phyloP scores from a whole-genome alignment of 2,888 invertebrate species.

The Drosophila anomalata region DNA sequence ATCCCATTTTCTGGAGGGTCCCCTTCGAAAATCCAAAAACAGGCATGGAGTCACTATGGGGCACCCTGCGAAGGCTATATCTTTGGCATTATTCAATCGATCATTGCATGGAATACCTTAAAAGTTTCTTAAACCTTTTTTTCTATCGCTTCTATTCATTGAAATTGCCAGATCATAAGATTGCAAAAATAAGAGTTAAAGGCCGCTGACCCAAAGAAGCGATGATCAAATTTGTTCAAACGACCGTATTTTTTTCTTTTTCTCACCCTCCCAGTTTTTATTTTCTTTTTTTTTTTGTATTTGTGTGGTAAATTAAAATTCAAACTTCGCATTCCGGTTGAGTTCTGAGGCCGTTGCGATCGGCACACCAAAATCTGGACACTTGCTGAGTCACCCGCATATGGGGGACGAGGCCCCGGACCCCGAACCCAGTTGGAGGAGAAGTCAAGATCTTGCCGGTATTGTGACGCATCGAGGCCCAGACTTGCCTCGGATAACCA shows the following conservation, averaged over 20 bases:
- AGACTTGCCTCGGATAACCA: conserved; percentile 30
- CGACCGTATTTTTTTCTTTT: conserved; percentile 17
- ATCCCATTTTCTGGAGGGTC: no score
- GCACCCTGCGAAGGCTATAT: background rate
- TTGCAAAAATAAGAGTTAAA: background rate
- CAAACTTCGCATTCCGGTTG: conserved; percentile 13
- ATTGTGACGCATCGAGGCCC: conserved; percentile 38
- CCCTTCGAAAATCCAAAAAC: no score
- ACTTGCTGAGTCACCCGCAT: conserved; percentile 31
- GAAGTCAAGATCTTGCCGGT: conserved; percentile 21
- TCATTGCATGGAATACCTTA: background rate
- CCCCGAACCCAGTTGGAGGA: background rate
- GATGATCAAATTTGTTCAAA: conserved; percentile 31
- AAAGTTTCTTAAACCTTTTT: background rate
- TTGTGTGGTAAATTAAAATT: conserved; percentile 26
- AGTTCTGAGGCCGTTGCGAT: background rate
- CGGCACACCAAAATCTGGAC: conserved; percentile 26
- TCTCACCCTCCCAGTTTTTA: conserved; percentile 7
- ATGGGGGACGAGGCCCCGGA: conserved; percentile 21
- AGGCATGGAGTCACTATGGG: no score
- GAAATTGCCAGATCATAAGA: conserved; percentile 7
- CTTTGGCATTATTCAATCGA: background rate
- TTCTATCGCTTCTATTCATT: background rate
- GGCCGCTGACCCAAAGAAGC: conserved; percentile 33
- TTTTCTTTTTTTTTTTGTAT: background rate